Percentiles rank a stretch among this genome's conserved stretches.
Conservation (phyloP, 1,140 invertebrate species). For the Chironomus striatipennis region DNA sequence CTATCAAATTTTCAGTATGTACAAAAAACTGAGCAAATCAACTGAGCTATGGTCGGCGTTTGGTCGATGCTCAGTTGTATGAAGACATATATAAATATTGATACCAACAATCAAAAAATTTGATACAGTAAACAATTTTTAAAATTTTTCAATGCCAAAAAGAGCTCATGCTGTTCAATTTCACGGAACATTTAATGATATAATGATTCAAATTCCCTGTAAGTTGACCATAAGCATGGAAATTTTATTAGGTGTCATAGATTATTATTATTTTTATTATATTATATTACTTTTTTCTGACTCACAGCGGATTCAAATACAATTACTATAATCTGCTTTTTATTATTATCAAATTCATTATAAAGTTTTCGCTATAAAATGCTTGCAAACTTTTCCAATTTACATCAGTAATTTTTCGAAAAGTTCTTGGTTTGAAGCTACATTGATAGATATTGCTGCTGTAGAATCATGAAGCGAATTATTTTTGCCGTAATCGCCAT, state of each 20-base stretch:
- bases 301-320: not conserved
- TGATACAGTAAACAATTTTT: too few relatives aligned
- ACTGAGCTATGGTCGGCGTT: too few relatives aligned
- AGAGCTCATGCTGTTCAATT: not conserved
- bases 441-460: not conserved
- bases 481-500: not conserved
- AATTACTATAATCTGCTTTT: not conserved
- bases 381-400: not conserved
- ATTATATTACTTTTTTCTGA: too few relatives aligned
- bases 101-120: too few relatives aligned
- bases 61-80: too few relatives aligned
- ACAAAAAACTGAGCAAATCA: too few relatives aligned
- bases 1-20: too few relatives aligned
- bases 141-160: not conserved
- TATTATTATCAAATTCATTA: not conserved
- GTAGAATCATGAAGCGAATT: constrained; percentile 8
- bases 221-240: not conserved
- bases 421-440: too few relatives aligned
- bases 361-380: constrained; percentile 17
- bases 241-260: not conserved
- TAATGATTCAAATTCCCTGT: not conserved
- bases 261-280: too few relatives aligned
- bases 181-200: not conserved
- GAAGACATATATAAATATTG: too few relatives aligned
- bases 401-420: constrained; percentile 15